Evolutionary conservation across 2,113 vertebrate genomes (phyloP).

Genomic region (Callorhinus ursinus): DNA sequence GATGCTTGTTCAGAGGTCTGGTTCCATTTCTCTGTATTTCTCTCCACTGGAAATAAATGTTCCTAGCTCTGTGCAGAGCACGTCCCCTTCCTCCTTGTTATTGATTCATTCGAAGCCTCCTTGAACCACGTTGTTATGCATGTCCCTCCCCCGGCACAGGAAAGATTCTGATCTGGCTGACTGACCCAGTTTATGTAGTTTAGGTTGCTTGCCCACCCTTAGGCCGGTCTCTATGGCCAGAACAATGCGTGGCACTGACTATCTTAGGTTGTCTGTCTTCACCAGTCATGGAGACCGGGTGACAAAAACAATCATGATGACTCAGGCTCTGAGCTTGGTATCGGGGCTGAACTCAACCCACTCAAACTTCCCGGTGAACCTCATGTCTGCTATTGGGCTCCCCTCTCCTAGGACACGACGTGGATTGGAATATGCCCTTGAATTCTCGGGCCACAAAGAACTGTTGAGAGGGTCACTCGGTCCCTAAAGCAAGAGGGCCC

Average conservation of each 20-base stretch:
- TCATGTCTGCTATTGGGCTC: no score
- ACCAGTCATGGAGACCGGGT: not conserved
- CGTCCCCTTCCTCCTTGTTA: no score
- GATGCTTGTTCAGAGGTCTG: not conserved
- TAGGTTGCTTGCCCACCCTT: not conserved
- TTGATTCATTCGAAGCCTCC: not conserved
- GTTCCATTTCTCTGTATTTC: not conserved
- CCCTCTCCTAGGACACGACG: rapidly evolving
- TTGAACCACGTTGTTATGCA: rapidly evolving
- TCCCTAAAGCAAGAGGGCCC: not conserved
- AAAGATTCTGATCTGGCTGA: not conserved
- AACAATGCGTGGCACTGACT: no score
- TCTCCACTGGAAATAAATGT: not conserved
- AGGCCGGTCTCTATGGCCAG: not conserved
- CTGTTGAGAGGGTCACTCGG: no score
- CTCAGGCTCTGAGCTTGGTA: no score
- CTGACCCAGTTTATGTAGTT: not conserved
- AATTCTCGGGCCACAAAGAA: not conserved
- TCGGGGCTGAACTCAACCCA: not conserved
- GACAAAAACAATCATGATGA: not conserved
- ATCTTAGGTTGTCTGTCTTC: not conserved
- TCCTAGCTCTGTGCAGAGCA: no score
- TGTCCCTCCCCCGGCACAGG: not conserved
- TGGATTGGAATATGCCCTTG: not conserved
- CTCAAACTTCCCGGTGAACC: not conserved